Conservation (phyloP, 2,113 vertebrate genomes). For the Kryptolebias marmoratus region DNA sequence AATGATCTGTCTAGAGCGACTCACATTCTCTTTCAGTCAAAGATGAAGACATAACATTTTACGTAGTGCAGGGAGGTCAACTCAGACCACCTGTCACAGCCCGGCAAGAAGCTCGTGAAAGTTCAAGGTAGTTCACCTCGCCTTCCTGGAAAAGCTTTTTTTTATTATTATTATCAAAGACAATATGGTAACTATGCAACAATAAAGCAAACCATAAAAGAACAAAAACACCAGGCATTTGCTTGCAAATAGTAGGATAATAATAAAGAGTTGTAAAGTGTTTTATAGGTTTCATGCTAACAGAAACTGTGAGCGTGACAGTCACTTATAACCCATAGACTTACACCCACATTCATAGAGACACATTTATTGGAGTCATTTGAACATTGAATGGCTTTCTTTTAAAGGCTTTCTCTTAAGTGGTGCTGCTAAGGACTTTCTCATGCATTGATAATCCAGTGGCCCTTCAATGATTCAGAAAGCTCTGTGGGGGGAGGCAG, state of each 20-base stretch:
- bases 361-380: constrained; percentile 41
- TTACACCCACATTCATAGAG: constrained; percentile 42
- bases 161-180: constrained; percentile 3
- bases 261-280: neutral
- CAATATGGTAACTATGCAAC: constrained; percentile 11
- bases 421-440: constrained; percentile 64
- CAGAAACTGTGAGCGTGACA: constrained; percentile 46
- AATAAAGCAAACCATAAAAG: constrained; percentile 1
- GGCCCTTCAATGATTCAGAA: constrained; percentile 74
- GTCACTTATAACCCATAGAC: constrained; percentile 41
- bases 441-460: constrained; percentile 73
- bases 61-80: constrained; percentile 59
- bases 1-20: constrained; percentile 46
- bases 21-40: constrained; percentile 59
- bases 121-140: constrained; percentile 22
- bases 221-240: constrained; percentile 10
- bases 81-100: constrained; percentile 71
- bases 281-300: constrained; percentile 18
- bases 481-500: constrained; percentile 35
- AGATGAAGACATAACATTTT: constrained; percentile 74
- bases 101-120: constrained; percentile 19
- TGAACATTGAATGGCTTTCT: constrained; percentile 55
- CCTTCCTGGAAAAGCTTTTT: constrained; percentile 9
- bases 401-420: constrained; percentile 54
- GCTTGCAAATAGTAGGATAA: constrained; percentile 9